Base-by-base conservation (phyloP, 2,888 invertebrate species). In the Heteropelma amictum region DNA sequence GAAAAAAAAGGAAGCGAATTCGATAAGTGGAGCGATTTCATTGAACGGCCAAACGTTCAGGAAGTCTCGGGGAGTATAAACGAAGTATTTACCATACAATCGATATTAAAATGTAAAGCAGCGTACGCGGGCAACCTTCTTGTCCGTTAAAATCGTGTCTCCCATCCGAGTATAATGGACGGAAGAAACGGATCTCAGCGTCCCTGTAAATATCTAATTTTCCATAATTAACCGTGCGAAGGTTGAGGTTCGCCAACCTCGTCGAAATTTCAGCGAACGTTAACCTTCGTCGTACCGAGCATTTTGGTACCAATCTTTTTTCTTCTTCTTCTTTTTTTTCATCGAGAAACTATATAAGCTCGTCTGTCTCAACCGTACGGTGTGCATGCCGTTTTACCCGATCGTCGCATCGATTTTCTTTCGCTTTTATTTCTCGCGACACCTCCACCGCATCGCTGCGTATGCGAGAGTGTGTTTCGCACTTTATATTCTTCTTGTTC, bases 31-130 rank as follows among this genome's bases (percentile, higher is more conserved):
- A 51, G 56, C 56, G 33, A 56, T 75, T 71, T 38, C 30, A 17
- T 65, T 33, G 56, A 71, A 67, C 56, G 63, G 14, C 42, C 21
- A 28, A 38, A 38, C 14, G 33, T 38, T 23, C 38, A 68, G 58
- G 19, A 58, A 51, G 63, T 63, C 14, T 38, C n/a, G 10, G 28
- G 28, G 10, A 49, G 45, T 65, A 65, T 49, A 73, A 68, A 65
- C 58, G 53, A 38, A 58, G 40, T 30, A 78, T 78, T 76, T 72
- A 40, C n/a, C 76, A 76, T 76, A 76, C 76, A 76, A 78, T 78
- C 70, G 78, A 71, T 76, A 78, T 78, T 68, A 72, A 72, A 69
- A 72, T 74, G 72, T 75, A 67, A 77, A 77, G 58, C 35, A 58
- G 56, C 28, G 40, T 63, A 63, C 28, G 53, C 28, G 47, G 17